Conservation (phyloP, 2,797 vertebrate genomes). For the Scolopax rusticola region DNA sequence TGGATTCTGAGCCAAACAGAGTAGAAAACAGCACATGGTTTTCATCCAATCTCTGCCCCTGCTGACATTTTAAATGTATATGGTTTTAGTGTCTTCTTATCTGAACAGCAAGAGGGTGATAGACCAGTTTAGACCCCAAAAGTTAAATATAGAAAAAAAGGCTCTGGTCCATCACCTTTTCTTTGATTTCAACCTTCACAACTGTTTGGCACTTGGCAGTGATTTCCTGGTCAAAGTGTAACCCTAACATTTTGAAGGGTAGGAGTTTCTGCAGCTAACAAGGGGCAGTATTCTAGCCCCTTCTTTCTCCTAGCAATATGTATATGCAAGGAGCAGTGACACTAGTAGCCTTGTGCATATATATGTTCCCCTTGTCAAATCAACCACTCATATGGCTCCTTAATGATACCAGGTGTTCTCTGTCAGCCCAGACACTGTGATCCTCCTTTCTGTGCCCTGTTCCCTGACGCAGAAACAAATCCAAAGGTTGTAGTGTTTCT, state of each 20-base stretch:
- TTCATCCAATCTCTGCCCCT: neutral
- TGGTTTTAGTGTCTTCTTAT: neutral
- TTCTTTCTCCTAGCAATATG: neutral
- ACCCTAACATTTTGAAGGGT: neutral
- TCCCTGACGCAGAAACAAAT: neutral
- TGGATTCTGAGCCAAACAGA: neutral
- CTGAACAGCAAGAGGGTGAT: neutral
- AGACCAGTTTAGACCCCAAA: neutral
- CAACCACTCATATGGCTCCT: neutral
- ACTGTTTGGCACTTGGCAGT: neutral
- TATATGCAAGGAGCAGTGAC: neutral
- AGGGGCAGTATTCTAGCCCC: neutral
- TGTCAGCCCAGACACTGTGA: neutral
- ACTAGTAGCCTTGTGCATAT: neutral
- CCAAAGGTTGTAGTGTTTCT: neutral
- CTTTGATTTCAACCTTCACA: neutral
- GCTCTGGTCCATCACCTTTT: neutral
- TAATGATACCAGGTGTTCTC: neutral
- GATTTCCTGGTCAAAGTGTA: neutral
- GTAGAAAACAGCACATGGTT: neutral
- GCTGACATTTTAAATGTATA: neutral
- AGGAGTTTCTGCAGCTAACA: neutral
- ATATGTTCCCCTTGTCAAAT: neutral
- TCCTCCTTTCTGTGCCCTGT: neutral
- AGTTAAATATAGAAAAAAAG: neutral